Percentiles rank a stretch among this genome's conserved stretches.
These are phyloP conservation scores for Anguilla japonica DNA, from an alignment of 2,113 vertebrate genomes.

Conservation along the genomic window DNA sequence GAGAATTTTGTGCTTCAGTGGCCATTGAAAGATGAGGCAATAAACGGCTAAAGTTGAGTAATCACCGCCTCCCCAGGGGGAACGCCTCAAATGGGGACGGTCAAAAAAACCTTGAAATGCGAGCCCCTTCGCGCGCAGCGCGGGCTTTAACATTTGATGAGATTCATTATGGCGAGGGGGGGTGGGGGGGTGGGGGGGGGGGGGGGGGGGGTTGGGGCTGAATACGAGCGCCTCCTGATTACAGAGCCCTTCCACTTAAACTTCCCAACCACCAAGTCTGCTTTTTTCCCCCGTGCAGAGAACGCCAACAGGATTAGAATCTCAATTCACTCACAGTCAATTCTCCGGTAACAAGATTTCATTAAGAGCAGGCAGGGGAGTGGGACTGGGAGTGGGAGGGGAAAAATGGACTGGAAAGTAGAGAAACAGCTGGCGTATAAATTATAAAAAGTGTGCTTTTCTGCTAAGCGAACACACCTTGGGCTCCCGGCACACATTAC, in stretches of 20 bases:
- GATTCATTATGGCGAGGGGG: slow-evolving; percentile 87
- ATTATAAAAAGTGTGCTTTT: slow-evolving; percentile 97
- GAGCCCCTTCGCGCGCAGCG: slow-evolving; percentile 77
- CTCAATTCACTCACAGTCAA: slow-evolving; percentile 98
- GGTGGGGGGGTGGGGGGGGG: slow-evolving; percentile 40
- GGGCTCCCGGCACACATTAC: slow-evolving; percentile 93
- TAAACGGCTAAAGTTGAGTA: slow-evolving; percentile 98
- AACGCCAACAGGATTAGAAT: slow-evolving; percentile 97
- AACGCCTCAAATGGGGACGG: slow-evolving; percentile 91
- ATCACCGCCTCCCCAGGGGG: slow-evolving; percentile 91
- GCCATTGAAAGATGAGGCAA: slow-evolving; percentile 99
- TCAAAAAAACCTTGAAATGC: slow-evolving; percentile 95
- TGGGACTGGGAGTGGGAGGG: no score
- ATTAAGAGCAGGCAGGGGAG: slow-evolving; percentile 91
- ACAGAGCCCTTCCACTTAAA: slow-evolving; percentile 88
- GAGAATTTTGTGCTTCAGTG: slow-evolving; percentile 99
- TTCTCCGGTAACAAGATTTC: slow-evolving; percentile 99
- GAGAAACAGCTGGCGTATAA: slow-evolving; percentile 99
- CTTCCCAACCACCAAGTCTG: slow-evolving; percentile 80
- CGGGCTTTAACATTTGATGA: slow-evolving; percentile 90
- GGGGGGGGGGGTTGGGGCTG: slow-evolving; percentile 52
- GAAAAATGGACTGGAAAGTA: slow-evolving; percentile 93
- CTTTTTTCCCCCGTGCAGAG: slow-evolving; percentile 77
- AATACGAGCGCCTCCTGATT: slow-evolving; percentile 96
- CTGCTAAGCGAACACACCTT: slow-evolving; percentile 98